phyloP scores from a whole-genome alignment of 2,113 vertebrate species.

The Cebidichthys violaceus region DNA sequence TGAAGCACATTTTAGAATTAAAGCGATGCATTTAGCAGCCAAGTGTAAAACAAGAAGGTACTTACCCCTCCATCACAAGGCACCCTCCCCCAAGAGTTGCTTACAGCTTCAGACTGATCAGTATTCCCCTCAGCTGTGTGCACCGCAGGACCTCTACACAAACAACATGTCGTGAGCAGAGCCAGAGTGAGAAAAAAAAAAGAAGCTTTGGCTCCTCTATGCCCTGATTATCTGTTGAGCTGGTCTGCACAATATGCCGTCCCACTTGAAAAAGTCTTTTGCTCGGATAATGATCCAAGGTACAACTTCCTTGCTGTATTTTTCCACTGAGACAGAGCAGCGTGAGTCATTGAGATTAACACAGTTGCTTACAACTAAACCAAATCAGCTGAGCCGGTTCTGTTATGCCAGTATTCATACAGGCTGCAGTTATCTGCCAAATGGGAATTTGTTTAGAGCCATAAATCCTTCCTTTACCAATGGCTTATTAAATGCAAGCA shows the following conservation, averaged over 20 bases:
- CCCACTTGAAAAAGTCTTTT: conserved; percentile 32
- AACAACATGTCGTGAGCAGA: conserved; percentile 53
- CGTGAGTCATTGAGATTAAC: conserved; percentile 63
- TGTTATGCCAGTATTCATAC: conserved; percentile 42
- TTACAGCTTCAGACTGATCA: conserved; percentile 64
- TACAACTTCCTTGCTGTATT: conserved; percentile 67
- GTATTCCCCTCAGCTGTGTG: conserved; percentile 69
- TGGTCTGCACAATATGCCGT: conserved; percentile 25
- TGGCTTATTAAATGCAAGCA: background rate
- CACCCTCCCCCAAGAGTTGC: conserved; percentile 53
- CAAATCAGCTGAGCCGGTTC: conserved; percentile 71
- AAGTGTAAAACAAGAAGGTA: conserved; percentile 39
- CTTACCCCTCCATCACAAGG: conserved; percentile 74
- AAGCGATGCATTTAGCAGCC: conserved; percentile 16
- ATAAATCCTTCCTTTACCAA: background rate
- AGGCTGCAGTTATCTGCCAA: conserved; percentile 37
- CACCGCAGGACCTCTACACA: conserved; percentile 41
- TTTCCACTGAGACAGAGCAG: conserved; percentile 74
- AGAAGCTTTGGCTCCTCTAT: conserved; percentile 28
- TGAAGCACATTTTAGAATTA: conserved; percentile 26
- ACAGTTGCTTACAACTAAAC: conserved; percentile 73
- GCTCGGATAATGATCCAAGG: conserved; percentile 44
- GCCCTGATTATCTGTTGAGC: conserved; percentile 31
- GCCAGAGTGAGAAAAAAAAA: conserved; percentile 56
- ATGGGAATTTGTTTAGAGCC: conserved; percentile 45